Evolutionary conservation across 2,113 vertebrate genomes (phyloP), one percentile per base, ranked within the genome.

Genomic region (Hydropotes inermis): DNA sequence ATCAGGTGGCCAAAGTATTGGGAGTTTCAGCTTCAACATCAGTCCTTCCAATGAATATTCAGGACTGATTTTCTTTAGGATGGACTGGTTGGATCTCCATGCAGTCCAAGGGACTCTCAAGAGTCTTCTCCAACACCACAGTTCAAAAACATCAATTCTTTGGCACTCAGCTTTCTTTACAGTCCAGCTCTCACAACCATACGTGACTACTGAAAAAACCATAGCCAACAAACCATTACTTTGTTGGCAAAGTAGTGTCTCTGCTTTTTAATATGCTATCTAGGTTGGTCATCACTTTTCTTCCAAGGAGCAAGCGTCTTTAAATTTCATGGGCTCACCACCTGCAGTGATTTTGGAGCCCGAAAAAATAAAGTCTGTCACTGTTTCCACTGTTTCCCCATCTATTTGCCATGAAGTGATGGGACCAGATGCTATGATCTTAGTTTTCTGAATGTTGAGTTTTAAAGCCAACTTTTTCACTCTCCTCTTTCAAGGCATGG

Each of bases 121-220:
- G n/a, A 10, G 17, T 70, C 64, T 70, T 70, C 64, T 70, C n/a
- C 17, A 36, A 70, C 64, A 6, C 64, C 17, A 36, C 17, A 36
- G n/a, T 70, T 70, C n/a, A 70, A 36, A 36, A 70, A 9, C 17
- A 70, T 70, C 4, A 1, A 11, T 70, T 70, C 33, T 36, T 70
- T 0, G 17, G 64, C 0, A 0, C 64, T 67, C 17, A 36, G 64
- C 17, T 36, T 70, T 70, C 8, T 36, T 70, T 11, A 70, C 8
- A 36, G 64, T 36, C n/a, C 17, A 21, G 21, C 33, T 67, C 33
- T 36, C 64, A 70, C n/a, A 70, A 36, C 64, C 17, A 70, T 70
- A 70, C 17, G 5, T 70, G 64, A 70, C n/a, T 7, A 36, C 64
- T 70, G n/a, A n/a, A 36, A 70, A 70, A 70, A 70, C n/a, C 9